Conservation (phyloP, 2,888 invertebrate genomes). For the Uropetala carovei region DNA sequence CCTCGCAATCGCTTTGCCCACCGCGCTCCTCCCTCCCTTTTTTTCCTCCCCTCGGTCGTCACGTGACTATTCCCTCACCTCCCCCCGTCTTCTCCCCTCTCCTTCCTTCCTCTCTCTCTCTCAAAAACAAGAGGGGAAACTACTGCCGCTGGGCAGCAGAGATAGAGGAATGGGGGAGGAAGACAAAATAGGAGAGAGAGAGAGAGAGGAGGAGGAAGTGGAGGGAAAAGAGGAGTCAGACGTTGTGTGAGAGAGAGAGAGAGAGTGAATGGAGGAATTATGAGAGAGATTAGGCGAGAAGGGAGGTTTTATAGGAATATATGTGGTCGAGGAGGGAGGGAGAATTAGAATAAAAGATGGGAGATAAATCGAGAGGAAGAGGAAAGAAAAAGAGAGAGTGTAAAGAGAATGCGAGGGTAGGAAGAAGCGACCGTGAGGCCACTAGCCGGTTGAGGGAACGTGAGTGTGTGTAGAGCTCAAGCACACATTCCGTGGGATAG, state of each 20-base stretch:
- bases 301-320: background rate
- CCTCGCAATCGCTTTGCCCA: slow-evolving; percentile 13
- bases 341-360: no score
- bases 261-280: background rate
- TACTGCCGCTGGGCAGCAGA: slow-evolving; percentile 2
- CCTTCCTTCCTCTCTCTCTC: background rate
- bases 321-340: no score
- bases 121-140: background rate
- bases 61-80: background rate
- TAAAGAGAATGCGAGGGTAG: no score
- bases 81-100: background rate
- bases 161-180: background rate
- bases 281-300: background rate
- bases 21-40: background rate
- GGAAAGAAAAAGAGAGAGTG: no score
- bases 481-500: slow-evolving; percentile 16
- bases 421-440: no score
- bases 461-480: background rate
- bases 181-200: background rate
- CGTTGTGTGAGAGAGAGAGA: no score
- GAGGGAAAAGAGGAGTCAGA: background rate
- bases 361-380: no score
- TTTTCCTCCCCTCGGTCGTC: background rate
- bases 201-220: background rate
- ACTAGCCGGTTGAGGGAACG: background rate